Evolutionary conservation across 2,888 invertebrate genomes (phyloP).

Genomic region (Ditula angustiorana): DNA sequence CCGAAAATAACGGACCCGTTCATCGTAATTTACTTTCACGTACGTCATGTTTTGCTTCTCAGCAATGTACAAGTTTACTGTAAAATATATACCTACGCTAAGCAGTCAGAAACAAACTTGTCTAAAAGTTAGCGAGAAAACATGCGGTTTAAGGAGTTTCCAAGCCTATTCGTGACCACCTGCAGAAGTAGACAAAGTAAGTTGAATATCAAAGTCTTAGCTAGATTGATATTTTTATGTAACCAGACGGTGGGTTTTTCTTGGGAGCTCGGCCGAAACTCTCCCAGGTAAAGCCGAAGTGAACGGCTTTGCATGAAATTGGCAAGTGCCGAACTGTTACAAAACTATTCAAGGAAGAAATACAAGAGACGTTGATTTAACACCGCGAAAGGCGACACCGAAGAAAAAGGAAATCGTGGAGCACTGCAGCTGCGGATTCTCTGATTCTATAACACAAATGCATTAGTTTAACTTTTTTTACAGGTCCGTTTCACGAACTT

Average conservation of each 20-base stretch:
- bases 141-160: slow-evolving; percentile 26
- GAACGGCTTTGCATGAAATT: slow-evolving; percentile 26
- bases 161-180: slow-evolving; percentile 12
- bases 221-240: slow-evolving; percentile 24
- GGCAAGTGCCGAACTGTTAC: slow-evolving; percentile 8
- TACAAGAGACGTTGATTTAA: slow-evolving; percentile 31
- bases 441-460: neutral
- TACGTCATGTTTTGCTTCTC: slow-evolving; percentile 4
- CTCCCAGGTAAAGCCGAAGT: slow-evolving; percentile 18
- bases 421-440: neutral
- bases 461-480: neutral
- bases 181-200: slow-evolving; percentile 15
- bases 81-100: too few relatives aligned
- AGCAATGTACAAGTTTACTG: neutral
- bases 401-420: neutral
- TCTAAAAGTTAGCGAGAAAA: slow-evolving; percentile 2
- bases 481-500: too few relatives aligned
- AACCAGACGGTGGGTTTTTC: slow-evolving; percentile 19
- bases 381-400: slow-evolving; percentile 5
- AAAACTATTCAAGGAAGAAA: slow-evolving; percentile 24
- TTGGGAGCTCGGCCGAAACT: slow-evolving; percentile 10
- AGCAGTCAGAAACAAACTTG: neutral
- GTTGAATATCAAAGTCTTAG: slow-evolving; percentile 15
- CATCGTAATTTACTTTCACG: neutral
- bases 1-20: neutral